Evolutionary conservation across 1,140 invertebrate species (phyloP).

Genomic region (Lepidurus couesii): DNA sequence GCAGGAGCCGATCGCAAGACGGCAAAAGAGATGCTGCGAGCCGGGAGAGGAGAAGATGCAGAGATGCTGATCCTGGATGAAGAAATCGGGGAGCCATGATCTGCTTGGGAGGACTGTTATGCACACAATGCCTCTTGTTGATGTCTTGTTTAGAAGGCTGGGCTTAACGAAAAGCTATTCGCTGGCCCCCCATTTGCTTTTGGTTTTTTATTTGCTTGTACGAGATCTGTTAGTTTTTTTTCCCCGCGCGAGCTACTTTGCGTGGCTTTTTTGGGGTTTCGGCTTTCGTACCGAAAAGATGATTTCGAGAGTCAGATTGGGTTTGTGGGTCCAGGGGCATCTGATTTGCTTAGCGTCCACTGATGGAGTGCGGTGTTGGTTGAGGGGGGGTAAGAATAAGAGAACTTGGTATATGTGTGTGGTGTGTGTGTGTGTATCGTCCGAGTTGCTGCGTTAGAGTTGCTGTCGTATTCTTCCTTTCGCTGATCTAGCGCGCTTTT

Average conservation of each 20-base stretch:
- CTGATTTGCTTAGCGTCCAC: conserved; percentile 4
- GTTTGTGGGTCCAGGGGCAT: background rate
- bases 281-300: background rate
- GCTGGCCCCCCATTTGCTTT: background rate
- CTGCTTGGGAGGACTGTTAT: conserved; percentile 14
- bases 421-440: conserved; percentile 1
- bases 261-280: background rate
- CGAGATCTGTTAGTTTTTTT: background rate
- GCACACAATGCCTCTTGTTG: conserved; percentile 21
- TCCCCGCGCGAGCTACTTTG: background rate
- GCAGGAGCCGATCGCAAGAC: background rate
- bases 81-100: background rate
- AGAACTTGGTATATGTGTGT: background rate
- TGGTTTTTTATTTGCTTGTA: background rate
- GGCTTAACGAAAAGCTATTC: background rate
- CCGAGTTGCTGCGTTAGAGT: background rate
- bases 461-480: conserved; percentile 19
- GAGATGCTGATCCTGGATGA: background rate
- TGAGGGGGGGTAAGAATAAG: background rate
- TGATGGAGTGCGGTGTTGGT: background rate
- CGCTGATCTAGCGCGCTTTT: conserved; percentile 12
- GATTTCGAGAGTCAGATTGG: background rate
- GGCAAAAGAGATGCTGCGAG: background rate
- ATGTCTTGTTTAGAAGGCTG: conserved; percentile 7
- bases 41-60: background rate